phyloP scores from a whole-genome alignment of 2,113 vertebrate species.

The Halichoerus grypus region DNA sequence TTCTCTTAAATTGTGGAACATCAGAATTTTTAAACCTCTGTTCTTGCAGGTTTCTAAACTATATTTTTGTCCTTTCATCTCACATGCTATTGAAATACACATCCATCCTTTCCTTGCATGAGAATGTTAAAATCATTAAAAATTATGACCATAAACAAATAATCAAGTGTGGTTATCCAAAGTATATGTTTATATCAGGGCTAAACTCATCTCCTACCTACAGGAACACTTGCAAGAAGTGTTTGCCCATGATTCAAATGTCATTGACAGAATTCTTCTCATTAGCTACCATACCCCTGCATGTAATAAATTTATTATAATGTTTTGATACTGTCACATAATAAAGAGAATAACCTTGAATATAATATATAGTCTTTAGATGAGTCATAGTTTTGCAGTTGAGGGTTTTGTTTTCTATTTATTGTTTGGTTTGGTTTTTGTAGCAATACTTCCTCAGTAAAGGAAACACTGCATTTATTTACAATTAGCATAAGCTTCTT shows the following conservation, averaged over 20 bases:
- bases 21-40: background rate
- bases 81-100: background rate
- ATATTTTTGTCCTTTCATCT: background rate
- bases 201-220: background rate
- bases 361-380: background rate
- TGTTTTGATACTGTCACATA: background rate
- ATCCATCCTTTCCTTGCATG: background rate
- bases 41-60: background rate
- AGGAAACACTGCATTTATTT: background rate
- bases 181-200: background rate
- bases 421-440: background rate
- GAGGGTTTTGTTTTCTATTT: background rate
- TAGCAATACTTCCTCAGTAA: background rate
- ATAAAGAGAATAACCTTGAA: background rate
- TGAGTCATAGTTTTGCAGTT: background rate
- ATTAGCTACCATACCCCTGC: background rate
- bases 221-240: background rate
- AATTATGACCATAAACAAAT: background rate
- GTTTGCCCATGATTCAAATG: background rate
- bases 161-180: background rate
- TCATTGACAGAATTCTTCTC: background rate
- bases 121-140: background rate
- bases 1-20: background rate
- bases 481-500: background rate
- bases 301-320: background rate